Evolutionary conservation across 2,888 invertebrate genomes (phyloP), one percentile per base, ranked within the genome.

Genomic region (Tenthredo mesomela): DNA sequence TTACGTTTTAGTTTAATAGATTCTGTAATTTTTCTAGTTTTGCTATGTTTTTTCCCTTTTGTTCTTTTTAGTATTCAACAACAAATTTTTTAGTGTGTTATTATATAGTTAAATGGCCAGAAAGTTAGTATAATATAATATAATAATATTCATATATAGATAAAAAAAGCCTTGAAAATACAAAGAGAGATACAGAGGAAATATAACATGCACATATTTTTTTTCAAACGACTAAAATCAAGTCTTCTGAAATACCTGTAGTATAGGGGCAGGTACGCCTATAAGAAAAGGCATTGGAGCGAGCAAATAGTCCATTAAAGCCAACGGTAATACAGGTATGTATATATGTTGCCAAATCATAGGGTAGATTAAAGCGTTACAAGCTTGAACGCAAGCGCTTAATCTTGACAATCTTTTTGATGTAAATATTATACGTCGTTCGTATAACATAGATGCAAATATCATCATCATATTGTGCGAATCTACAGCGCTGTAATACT

Each of bases 321-420:
- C 96, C 93, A 96, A 95, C 33, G 99, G 99, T 90, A 99, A 94
- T 89, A 99, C 97, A 83, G 99, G 99, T 93, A 99, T 99, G 93
- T 98, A 99, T 91, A 99, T 98, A 91, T 99, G 99, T 94, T 99
- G 99, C 99, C 99, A 99, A 88, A 97, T 97, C 98, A 99, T 99
- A 0, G 99, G 99, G 94, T 98, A 99, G 67, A 99, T 96, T 75
- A 99, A 96, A 86, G 97, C 96, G 92, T 98, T 98, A 25, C 98
- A 98, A 18, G 99, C 99, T 93, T 99, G 98, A 40, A 98, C 97
- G 91, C 98, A 97, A 0, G 99, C 98, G 80, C 98, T 98, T 78
- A 99, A 94, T 86, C 98, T 95, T 87, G 98, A 97, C 87, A 99
- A 94, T 91, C 97, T 97, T 87, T 96, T 96, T 0, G 99, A 99